Conservation (phyloP, 2,888 invertebrate genomes). For the Thera britannica region DNA sequence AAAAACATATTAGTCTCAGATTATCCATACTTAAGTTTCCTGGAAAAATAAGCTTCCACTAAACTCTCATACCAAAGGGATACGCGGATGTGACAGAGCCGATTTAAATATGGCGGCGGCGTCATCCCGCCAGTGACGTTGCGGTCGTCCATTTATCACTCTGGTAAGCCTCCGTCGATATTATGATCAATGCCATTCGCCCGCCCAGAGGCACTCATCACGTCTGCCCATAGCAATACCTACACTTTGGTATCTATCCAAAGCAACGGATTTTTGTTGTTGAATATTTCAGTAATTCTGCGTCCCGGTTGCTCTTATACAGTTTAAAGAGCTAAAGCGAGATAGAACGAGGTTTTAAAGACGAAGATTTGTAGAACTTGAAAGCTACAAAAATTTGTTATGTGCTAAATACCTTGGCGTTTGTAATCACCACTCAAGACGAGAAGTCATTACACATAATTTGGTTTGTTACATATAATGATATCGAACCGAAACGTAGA, state of each 20-base stretch:
- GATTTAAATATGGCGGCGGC: slow-evolving; percentile 82
- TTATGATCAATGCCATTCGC: slow-evolving; percentile 84
- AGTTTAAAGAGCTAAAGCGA: too few relatives aligned
- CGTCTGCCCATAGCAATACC: slow-evolving; percentile 52
- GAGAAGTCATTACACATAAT: too few relatives aligned
- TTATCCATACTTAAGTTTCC: background rate
- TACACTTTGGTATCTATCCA: background rate
- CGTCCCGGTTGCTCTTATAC: background rate
- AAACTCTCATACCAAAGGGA: slow-evolving; percentile 40
- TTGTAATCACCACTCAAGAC: too few relatives aligned
- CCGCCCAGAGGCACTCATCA: slow-evolving; percentile 56
- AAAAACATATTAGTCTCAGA: too few relatives aligned
- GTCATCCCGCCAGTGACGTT: slow-evolving; percentile 76
- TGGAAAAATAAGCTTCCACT: slow-evolving; percentile 13
- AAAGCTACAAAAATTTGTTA: too few relatives aligned
- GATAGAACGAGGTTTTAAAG: too few relatives aligned
- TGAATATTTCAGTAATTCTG: background rate
- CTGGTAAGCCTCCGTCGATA: slow-evolving; percentile 83
- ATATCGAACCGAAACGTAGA: too few relatives aligned
- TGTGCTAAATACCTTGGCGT: too few relatives aligned
- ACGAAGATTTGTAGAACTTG: too few relatives aligned
- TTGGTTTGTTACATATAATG: too few relatives aligned
- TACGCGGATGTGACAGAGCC: slow-evolving; percentile 75
- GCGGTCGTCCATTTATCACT: slow-evolving; percentile 82
- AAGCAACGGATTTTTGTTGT: background rate